These are phyloP conservation scores for Scomber scombrus DNA, from an alignment of 2,113 vertebrate species.

Conservation along the genomic window DNA sequence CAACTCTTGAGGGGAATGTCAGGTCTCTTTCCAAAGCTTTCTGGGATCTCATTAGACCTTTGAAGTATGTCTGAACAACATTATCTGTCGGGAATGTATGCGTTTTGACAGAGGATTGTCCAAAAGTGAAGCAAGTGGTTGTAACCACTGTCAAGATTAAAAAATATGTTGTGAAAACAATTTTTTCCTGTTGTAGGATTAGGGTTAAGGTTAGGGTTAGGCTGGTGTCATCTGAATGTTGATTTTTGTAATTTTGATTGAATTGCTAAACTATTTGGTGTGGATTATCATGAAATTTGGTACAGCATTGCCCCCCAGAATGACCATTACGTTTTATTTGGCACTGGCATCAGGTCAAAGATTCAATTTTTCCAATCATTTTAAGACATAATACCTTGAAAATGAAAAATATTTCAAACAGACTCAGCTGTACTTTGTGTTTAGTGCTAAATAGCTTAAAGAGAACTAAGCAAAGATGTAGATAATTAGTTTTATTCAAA, in stretches of 20 bases:
- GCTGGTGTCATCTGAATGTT: too few species aligned
- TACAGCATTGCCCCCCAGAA: too few species aligned
- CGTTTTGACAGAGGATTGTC: not conserved
- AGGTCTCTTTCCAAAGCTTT: conserved; percentile 28
- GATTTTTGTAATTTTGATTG: too few species aligned
- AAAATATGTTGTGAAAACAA: not conserved
- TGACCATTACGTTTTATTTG: not conserved
- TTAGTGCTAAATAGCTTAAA: not conserved
- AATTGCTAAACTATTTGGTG: too few species aligned
- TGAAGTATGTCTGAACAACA: conserved; percentile 38
- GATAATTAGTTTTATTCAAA: not conserved
- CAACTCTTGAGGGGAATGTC: conserved; percentile 23
- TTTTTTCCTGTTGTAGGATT: too few species aligned
- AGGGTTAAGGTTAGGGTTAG: too few species aligned
- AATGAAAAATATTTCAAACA: not conserved
- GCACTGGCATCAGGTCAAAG: not conserved
- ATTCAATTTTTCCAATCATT: too few species aligned
- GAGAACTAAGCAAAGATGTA: not conserved
- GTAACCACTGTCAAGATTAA: not conserved
- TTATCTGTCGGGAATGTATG: not conserved
- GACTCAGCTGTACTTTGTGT: not conserved
- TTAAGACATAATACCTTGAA: not conserved
- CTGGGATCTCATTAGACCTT: conserved; percentile 40
- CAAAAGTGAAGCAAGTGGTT: not conserved
- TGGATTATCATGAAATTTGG: too few species aligned